A percentile compares a stretch with the other conserved stretches of the same genome.
Evolutionary conservation across 2,797 vertebrate species (phyloP).

Genomic region (Lycodopsis pacificus): DNA sequence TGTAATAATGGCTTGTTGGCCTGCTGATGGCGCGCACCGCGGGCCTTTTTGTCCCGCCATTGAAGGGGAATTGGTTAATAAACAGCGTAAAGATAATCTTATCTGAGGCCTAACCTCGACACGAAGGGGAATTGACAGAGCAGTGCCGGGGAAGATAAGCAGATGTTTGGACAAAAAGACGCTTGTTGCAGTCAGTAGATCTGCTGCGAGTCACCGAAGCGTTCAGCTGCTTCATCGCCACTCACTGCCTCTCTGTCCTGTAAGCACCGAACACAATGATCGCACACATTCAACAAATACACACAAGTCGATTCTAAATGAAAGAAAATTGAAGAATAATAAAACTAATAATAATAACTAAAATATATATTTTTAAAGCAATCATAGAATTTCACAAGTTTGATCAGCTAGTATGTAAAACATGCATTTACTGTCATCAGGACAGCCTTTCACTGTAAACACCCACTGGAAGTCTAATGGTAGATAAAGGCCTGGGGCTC

Average conservation of each 20-base stretch:
- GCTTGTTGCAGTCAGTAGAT: conserved; percentile 49
- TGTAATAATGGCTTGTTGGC: conserved; percentile 37
- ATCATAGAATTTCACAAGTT: background rate
- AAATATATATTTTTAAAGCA: background rate
- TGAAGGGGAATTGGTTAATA: conserved; percentile 57
- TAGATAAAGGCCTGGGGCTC: too few relatives aligned
- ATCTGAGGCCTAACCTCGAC: conserved; percentile 58
- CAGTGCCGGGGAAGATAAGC: conserved; percentile 52
- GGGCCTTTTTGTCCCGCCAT: conserved; percentile 34
- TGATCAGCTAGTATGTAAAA: background rate
- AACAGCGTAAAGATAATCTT: conserved; percentile 66
- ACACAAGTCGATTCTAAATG: accelerated
- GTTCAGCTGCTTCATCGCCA: conserved; percentile 26
- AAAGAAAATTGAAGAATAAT: background rate
- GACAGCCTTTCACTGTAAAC: background rate
- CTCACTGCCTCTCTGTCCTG: background rate
- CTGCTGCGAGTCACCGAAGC: conserved; percentile 13
- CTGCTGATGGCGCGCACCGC: conserved; percentile 35
- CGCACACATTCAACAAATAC: background rate
- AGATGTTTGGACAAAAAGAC: conserved; percentile 60
- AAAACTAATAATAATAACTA: background rate
- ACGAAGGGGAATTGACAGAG: conserved; percentile 52
- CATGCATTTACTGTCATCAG: background rate
- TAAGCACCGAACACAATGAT: too few relatives aligned
- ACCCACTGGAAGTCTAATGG: background rate